Evolutionary conservation across 2,797 vertebrate species (phyloP).

Genomic region (Smutsia temminckii): DNA sequence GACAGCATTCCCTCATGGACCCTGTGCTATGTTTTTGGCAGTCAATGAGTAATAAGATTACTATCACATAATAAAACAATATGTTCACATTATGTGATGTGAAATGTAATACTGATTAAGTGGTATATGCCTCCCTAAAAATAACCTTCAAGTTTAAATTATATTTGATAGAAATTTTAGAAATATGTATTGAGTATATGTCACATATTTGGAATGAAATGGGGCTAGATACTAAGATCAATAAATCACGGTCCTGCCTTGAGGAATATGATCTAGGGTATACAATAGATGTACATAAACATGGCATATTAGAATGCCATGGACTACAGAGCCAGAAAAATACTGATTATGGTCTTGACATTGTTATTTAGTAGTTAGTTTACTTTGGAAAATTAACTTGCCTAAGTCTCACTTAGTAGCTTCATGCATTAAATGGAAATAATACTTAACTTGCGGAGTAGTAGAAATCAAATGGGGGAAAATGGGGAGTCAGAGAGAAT

Average conservation of each 20-base stretch:
- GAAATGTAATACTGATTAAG: conserved; percentile 2
- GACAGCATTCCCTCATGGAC: background rate
- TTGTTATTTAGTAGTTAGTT: conserved; percentile 18
- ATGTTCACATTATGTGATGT: conserved; percentile 16
- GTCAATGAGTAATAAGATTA: conserved; percentile 14
- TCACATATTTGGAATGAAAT: background rate
- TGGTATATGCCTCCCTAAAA: background rate
- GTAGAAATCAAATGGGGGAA: background rate
- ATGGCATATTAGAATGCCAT: background rate
- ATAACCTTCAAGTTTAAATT: conserved; percentile 24
- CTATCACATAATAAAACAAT: conserved; percentile 18
- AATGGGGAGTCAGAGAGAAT: background rate
- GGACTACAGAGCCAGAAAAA: background rate
- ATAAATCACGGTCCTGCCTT: background rate
- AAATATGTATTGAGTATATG: background rate
- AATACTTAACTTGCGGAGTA: background rate
- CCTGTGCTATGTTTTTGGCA: background rate
- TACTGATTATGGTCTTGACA: background rate
- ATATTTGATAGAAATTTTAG: background rate
- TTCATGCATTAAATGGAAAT: conserved; percentile 2
- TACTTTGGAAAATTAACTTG: conserved; percentile 43
- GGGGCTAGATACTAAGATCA: background rate
- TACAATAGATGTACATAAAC: background rate
- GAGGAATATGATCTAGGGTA: background rate
- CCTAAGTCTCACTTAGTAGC: background rate